Base-by-base conservation (phyloP, 2,888 invertebrate genomes). In the Gymnosoma rotundatum region DNA sequence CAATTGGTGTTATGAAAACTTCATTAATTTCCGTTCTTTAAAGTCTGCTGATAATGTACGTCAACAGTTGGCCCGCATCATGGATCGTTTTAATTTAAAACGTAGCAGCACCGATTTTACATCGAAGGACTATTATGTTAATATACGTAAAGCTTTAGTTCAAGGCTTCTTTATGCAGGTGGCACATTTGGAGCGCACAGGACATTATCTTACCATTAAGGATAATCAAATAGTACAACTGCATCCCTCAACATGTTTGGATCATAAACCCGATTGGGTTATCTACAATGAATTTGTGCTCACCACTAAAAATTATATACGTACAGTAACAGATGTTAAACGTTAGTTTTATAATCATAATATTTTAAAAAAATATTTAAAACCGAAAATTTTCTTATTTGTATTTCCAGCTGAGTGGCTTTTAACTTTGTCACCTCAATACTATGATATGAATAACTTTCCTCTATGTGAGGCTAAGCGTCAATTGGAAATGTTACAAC, bases 111-210 rank as follows among this genome's bases (percentile, higher is more conserved):
- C 99, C 20, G 99, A 99, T 89, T 99, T 99, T 92, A 98, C 98
- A 60, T 98, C 98, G 83, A 97, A 98, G 93, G 99, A 99, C 92
- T 99, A 99, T 92, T 99, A 99, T 92, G 95, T 99, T 70, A 99
- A 99, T 92, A 99, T 99, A 89, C 94, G 99, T 86, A 99, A 99
- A 93, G 99, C 99, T 0, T 94, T 99, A 42, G 99, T 99, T 20
- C 96, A 98, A 88, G 99, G 99, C 76, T 99, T 99, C 93, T 99
- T 99, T 91, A 99, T 99, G 99, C 99, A 99, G 95, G 99, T 99
- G 18, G 99, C 99, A 0, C 99, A 99, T 93, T 93, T 99, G 87
- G 99, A 99, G 92, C 94, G 99, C 73, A 99, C 98, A 0, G 99
- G 99, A 0, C 98, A 99, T 93, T 99, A 99, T 93, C 94, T 99